Evolutionary conservation across 2,888 invertebrate species (phyloP).

Genomic region (Phortica magna): DNA sequence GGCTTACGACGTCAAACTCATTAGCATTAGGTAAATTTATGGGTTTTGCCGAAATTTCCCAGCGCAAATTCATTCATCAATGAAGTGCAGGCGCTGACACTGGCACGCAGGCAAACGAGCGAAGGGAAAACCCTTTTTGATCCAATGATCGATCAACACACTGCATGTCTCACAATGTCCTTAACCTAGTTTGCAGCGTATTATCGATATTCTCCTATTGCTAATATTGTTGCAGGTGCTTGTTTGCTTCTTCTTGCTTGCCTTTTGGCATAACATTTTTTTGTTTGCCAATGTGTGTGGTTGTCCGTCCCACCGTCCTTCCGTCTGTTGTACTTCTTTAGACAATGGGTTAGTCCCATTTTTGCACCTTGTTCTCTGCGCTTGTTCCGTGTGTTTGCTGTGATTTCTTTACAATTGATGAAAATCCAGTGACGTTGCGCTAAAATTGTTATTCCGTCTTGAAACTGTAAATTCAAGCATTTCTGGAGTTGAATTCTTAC

Average conservation of each 20-base stretch:
- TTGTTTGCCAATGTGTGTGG: background rate
- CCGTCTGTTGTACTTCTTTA: conserved; percentile 43
- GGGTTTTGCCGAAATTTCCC: conserved; percentile 44
- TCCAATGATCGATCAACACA: background rate
- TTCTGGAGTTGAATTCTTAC: too few relatives aligned
- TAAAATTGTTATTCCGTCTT: background rate
- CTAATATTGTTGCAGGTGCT: conserved; percentile 65
- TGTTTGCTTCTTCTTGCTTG: conserved; percentile 5
- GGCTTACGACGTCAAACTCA: conserved; percentile 55
- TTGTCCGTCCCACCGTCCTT: conserved; percentile 16
- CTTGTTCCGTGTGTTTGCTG: conserved; percentile 31
- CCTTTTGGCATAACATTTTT: conserved; percentile 9
- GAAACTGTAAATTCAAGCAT: too few relatives aligned
- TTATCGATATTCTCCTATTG: conserved; percentile 30
- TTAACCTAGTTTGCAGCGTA: background rate
- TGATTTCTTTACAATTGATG: background rate
- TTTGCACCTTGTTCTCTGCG: conserved; percentile 74
- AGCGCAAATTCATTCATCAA: conserved; percentile 55
- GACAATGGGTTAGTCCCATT: conserved; percentile 69
- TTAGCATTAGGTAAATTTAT: conserved; percentile 59
- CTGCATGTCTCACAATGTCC: background rate
- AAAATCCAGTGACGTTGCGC: conserved; percentile 26
- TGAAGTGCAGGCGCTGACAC: conserved; percentile 32
- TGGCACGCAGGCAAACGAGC: conserved; percentile 4
- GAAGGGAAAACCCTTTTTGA: conserved; percentile 53